These are phyloP conservation scores for Acleris emargana DNA, from an alignment of 2,888 invertebrate genomes.

Conservation along the genomic window DNA sequence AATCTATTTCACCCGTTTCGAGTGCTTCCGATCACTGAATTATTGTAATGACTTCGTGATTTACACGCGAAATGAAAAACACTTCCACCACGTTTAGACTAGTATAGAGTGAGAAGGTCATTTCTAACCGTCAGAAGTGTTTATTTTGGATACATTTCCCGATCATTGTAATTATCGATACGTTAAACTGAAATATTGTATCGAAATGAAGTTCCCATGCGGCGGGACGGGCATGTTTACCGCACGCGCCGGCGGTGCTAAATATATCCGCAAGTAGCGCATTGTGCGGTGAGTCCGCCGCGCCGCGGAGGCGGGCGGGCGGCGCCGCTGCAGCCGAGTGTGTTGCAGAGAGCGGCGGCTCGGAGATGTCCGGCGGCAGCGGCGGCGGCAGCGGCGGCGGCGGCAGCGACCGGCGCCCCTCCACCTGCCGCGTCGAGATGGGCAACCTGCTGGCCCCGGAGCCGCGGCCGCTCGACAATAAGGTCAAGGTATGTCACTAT, in stretches of 20 bases:
- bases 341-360: conserved; percentile 52
- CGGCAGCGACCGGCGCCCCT: conserved; percentile 73
- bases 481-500: conserved; percentile 86
- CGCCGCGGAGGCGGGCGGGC: conserved; percentile 9
- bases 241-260: conserved; percentile 55
- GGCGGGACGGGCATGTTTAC: conserved; percentile 28
- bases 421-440: conserved; percentile 84
- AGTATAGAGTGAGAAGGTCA: neutral
- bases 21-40: conserved; percentile 19
- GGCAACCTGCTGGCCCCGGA: conserved; percentile 86
- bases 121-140: neutral
- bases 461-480: conserved; percentile 87
- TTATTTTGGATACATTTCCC: neutral
- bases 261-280: conserved; percentile 57
- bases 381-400: conserved; percentile 67
- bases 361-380: conserved; percentile 45
- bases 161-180: conserved; percentile 4
- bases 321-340: conserved; percentile 35
- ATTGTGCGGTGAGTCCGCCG: conserved; percentile 52
- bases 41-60: conserved; percentile 22
- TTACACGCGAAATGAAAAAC: conserved; percentile 5
- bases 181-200: conserved; percentile 15
- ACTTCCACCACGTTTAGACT: neutral
- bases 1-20: conserved; percentile 12
- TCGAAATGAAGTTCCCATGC: conserved; percentile 2